Percentiles rank a stretch among this genome's conserved stretches.
phyloP scores from a whole-genome alignment of 2,113 vertebrate species.

The Ciconia boyciana region DNA sequence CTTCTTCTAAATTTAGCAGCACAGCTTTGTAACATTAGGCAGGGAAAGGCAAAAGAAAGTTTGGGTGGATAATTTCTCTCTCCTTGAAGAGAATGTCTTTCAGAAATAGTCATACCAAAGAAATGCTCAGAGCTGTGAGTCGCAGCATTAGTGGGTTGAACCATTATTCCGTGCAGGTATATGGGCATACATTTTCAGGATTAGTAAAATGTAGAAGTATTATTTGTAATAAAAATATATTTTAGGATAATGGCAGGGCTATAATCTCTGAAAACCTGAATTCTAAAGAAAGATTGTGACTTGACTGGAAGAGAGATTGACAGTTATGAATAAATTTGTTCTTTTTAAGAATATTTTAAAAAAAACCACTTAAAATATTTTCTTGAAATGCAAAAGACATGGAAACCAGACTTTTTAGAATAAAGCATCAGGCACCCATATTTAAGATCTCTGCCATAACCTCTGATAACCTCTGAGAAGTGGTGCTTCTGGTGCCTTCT shows the following conservation, averaged over 20 bases:
- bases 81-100: background rate
- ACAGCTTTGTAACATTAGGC: background rate
- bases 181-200: background rate
- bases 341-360: background rate
- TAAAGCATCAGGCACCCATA: background rate
- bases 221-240: conserved; percentile 24
- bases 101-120: background rate
- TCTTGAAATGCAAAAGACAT: background rate
- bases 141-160: background rate
- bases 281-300: conserved; percentile 13
- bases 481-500: background rate
- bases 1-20: background rate
- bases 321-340: background rate
- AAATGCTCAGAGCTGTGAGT: background rate
- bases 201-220: background rate
- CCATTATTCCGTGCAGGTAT: background rate
- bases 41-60: conserved; percentile 6
- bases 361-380: background rate
- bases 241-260: background rate
- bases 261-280: conserved; percentile 30
- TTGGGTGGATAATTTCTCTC: conserved; percentile 12
- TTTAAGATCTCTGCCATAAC: background rate
- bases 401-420: background rate
- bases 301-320: background rate
- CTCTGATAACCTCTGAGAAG: background rate